Evolutionary conservation across 2,797 vertebrate genomes (phyloP), one percentile per base, ranked within the genome.

Genomic region (Smutsia temminckii): DNA sequence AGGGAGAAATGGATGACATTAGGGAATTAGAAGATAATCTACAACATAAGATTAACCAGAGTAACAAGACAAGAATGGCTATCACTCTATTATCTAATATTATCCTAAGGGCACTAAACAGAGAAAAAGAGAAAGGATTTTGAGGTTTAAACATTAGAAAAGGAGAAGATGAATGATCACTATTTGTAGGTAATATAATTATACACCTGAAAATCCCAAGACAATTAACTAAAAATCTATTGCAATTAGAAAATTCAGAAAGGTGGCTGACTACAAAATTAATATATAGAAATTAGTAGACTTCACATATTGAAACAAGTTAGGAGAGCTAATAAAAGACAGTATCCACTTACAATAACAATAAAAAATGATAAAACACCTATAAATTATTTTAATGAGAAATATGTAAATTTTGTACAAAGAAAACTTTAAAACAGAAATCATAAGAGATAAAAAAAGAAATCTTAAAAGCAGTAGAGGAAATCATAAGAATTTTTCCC

Each of bases 341-440:
- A 81, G n/a, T 20, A 80, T 78, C 7, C 3, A 61, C 16, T 92
- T 93, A 85, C 1, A 89, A 83, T 74, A 85, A 34, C 29, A 87
- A 68, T 63, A 71, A 88, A 93, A 93, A 94, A 59, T 89, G 40
- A 71, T 83, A 64, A 90, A 96, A 88, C 75, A 49, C 17, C n/a
- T 63, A 88, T 32, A 81, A 90, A 71, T 66, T 10, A 93, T 80
- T 55, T 34, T 74, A 89, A 84, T 16, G 74, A 80, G 78, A 88
- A 90, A 88, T 83, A 17, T 6, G 4, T 84, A 84, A 91, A 89
- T 63, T 74, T 29, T 86, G 59, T 78, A 63, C 83, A 29, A 86
- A 86, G 79, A 85, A 91, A 81, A 72, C 2, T 72, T 96, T 84
- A 81, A 95, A 63, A 79, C 25, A 53, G n/a, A 81, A 89, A 51